Evolutionary conservation across 2,113 vertebrate species (phyloP).

Genomic region (Psilopsiagon aymara): DNA sequence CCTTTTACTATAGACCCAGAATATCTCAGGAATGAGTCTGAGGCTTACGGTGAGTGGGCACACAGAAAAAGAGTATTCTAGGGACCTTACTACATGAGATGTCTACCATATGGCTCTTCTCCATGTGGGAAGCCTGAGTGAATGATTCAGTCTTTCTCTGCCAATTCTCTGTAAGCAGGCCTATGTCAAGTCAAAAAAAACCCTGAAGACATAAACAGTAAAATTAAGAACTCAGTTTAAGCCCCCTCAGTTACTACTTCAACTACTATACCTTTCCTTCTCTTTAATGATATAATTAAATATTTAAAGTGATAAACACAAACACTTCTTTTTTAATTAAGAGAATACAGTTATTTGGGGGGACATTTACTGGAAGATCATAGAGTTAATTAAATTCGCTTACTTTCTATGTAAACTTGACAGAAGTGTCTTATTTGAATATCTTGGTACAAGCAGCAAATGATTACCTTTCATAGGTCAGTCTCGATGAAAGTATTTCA

Average conservation of each 20-base stretch:
- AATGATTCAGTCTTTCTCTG: background rate
- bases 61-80: background rate
- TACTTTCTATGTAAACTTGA: background rate
- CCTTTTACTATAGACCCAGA: background rate
- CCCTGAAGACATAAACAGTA: background rate
- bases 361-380: background rate
- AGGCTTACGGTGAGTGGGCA: background rate
- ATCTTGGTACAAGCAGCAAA: background rate
- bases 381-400: background rate
- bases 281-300: background rate
- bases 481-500: background rate
- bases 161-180: background rate
- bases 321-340: background rate
- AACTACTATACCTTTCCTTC: background rate
- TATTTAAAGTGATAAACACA: background rate
- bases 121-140: background rate
- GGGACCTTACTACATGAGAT: background rate
- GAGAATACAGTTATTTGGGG: background rate
- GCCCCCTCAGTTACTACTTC: background rate
- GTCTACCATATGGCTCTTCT: background rate
- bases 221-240: background rate
- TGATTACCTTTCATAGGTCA: rapidly evolving
- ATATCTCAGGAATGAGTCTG: background rate
- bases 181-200: background rate
- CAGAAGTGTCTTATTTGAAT: background rate